These are phyloP conservation scores for Drosophila orosa DNA, from an alignment of 1,140 invertebrate genomes.

Conservation along the genomic window DNA sequence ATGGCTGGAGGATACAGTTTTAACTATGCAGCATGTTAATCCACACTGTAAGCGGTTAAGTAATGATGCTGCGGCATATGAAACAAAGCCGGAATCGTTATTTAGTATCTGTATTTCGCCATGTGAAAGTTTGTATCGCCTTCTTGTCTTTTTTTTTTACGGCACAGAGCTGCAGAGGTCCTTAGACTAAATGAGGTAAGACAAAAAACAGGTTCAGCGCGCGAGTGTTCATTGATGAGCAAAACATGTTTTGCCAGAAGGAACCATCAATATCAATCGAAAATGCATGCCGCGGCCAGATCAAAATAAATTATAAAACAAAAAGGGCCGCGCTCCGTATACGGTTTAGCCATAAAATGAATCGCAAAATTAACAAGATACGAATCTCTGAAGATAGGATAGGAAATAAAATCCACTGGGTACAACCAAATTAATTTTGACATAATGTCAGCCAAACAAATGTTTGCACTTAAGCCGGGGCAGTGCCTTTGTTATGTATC, in stretches of 20 bases:
- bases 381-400: constrained; percentile 52
- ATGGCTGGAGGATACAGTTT: neutral
- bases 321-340: constrained; percentile 46
- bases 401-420: constrained; percentile 56
- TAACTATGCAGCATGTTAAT: constrained; percentile 18
- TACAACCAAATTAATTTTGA: constrained; percentile 62
- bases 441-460: constrained; percentile 59
- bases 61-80: constrained; percentile 38
- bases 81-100: constrained; percentile 44
- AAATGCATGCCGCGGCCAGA: constrained; percentile 55
- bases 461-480: constrained; percentile 51
- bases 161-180: constrained; percentile 18
- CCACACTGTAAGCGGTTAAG: constrained; percentile 17
- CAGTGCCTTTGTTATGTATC: constrained; percentile 41
- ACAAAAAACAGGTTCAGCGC: constrained; percentile 40
- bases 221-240: constrained; percentile 49
- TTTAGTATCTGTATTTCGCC: constrained; percentile 19
- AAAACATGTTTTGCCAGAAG: constrained; percentile 53
- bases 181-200: constrained; percentile 43
- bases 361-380: constrained; percentile 60
- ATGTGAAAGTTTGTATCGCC: constrained; percentile 45
- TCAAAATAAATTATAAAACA: constrained; percentile 62
- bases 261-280: constrained; percentile 61
- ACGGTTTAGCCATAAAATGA: constrained; percentile 49
- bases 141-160: constrained; percentile 33